Conservation (phyloP, 2,113 vertebrate genomes). For the Phodopus roborovskii region DNA sequence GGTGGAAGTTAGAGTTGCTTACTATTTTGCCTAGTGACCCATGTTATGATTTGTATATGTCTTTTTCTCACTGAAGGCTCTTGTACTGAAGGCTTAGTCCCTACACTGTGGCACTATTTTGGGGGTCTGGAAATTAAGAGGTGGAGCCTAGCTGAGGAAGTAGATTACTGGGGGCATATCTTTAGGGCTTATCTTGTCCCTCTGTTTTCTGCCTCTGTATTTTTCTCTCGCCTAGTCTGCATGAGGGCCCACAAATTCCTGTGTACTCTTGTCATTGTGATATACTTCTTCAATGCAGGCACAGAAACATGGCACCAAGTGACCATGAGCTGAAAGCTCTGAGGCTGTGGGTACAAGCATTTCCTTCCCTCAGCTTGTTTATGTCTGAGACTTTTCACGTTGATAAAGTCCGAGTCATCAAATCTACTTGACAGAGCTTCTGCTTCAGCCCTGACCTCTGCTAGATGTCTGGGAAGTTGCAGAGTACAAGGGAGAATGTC, state of each 20-base stretch:
- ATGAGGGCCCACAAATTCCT: not conserved
- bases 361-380: not conserved
- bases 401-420: not conserved
- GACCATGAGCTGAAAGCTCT: not conserved
- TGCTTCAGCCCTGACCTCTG: not conserved
- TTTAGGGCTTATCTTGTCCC: not conserved
- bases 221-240: not conserved
- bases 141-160: not conserved
- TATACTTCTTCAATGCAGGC: not conserved
- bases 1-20: slow-evolving; percentile 7
- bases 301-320: not conserved
- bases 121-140: not conserved
- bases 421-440: not conserved
- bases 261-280: too few relatives aligned
- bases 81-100: not conserved
- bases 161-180: not conserved
- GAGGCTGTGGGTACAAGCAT: not conserved
- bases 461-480: not conserved
- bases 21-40: not conserved
- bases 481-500: not conserved
- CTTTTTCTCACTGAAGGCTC: not conserved
- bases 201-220: not conserved
- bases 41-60: not conserved
- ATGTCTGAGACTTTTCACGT: not conserved
- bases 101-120: not conserved